Conservation (phyloP, 2,888 invertebrate species). For the Heteromyza rotundicornis region DNA sequence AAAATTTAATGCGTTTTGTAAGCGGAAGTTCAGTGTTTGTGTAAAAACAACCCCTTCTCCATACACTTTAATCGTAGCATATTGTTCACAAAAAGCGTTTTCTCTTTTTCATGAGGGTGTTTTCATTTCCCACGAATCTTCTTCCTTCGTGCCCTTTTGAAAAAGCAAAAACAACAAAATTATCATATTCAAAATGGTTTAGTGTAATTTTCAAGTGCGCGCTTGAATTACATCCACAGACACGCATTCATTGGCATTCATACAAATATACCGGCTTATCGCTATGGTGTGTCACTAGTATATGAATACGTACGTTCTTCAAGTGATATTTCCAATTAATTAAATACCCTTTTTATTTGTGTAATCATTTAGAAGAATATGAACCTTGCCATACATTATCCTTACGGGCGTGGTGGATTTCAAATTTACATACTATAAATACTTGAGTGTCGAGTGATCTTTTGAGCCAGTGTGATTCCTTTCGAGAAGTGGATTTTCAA, state of each 20-base stretch:
- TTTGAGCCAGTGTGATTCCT: no score
- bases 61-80: not conserved
- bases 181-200: constrained; percentile 18
- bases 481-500: not conserved
- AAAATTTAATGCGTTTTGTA: no score
- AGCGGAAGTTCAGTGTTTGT: constrained; percentile 17
- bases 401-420: no score
- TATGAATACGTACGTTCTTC: no score
- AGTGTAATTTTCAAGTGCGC: constrained; percentile 49
- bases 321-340: not conserved
- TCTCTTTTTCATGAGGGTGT: constrained; percentile 26
- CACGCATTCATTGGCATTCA: not conserved
- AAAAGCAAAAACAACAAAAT: no score
- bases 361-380: no score
- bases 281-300: no score
- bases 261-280: not conserved
- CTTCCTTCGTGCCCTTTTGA: constrained; percentile 15
- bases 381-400: no score
- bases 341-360: no score
- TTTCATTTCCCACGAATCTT: constrained; percentile 30
- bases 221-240: constrained; percentile 42
- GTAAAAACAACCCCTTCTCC: not conserved
- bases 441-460: no score
- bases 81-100: no score
- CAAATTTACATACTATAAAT: no score